These are phyloP conservation scores for Drosophila triauraria DNA, from an alignment of 1,140 invertebrate genomes.

Conservation along the genomic window DNA sequence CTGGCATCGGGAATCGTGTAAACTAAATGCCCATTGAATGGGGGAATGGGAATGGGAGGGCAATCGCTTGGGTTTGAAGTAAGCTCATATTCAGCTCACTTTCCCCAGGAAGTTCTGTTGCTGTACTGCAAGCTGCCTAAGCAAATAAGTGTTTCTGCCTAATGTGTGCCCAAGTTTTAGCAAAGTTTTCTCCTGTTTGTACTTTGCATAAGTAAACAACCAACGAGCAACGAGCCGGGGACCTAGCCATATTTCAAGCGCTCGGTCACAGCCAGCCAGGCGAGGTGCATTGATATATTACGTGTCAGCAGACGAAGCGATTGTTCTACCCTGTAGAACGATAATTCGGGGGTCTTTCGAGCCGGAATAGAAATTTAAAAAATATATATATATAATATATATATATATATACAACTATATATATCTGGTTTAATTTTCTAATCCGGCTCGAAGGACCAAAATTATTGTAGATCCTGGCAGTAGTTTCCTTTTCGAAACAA, in stretches of 20 bases:
- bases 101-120: neutral
- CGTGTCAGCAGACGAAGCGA: slow-evolving; percentile 60
- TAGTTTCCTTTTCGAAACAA: too few relatives aligned
- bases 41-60: neutral
- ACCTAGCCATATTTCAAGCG: slow-evolving; percentile 68
- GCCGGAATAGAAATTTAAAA: too few relatives aligned
- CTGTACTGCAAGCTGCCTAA: slow-evolving; percentile 44
- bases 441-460: too few relatives aligned
- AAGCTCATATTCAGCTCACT: slow-evolving; percentile 20
- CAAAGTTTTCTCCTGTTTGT: slow-evolving; percentile 51
- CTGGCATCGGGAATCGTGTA: neutral
- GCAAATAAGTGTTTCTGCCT: slow-evolving; percentile 67
- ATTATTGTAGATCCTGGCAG: too few relatives aligned
- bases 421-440: too few relatives aligned
- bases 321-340: slow-evolving; percentile 22
- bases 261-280: slow-evolving; percentile 30
- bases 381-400: too few relatives aligned
- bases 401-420: too few relatives aligned
- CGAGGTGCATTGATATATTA: slow-evolving; percentile 78
- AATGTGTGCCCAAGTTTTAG: slow-evolving; percentile 62
- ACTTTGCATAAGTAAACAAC: slow-evolving; percentile 57
- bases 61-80: neutral
- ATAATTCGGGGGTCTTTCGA: neutral
- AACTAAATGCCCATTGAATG: slow-evolving; percentile 10
- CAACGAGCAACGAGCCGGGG: slow-evolving; percentile 31